Evolutionary conservation across 1,140 invertebrate species (phyloP), one percentile per base, ranked within the genome.

Genomic region (Bombus balteatus): DNA sequence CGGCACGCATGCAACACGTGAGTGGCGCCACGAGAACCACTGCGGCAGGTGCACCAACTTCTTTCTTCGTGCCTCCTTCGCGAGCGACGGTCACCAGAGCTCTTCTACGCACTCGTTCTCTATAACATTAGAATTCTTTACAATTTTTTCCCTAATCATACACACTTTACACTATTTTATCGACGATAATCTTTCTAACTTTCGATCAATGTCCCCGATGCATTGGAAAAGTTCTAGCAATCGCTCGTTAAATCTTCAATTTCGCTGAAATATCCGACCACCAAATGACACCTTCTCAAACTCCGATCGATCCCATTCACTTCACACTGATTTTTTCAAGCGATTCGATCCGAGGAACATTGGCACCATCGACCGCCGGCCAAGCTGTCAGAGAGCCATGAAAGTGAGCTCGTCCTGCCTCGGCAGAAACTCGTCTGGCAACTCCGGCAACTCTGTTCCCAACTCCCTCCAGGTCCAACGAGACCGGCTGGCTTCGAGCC

Each of bases 41-140:
- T 92, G 91, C 91, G 95, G 94, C 94, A 95, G 94, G 95, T 95
- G 95, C 92, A 92, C 90, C 80, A 94, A 95, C 92, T 94, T 91
- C 82, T 88, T 70, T 62, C 77, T 81, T 81, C 71, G 47, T 77
- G 74, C 47, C 68, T 70, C 41, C 68, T 32, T 22, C 28, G 37
- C 85, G 39, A 72, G 57, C 70, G 37, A 66, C 66, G 74, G 70
- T 84, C 83, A 81, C 75, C 84, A 25, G 72, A 18, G 75, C 68
- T 66, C 12, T 39, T 62, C 62, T 43, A 22, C 28, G 32, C 59
- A 41, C 41, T 59, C 68, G 3, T 22, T 41, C 10, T 57, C 34
- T n/a, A 9, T 28, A 13, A 62, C n/a, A 5, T 37, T 39, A 3
- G 9, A 28, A n/a, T 39, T 4, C 68, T 70, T 12, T 25, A 6